These are phyloP conservation scores for Chauna torquata DNA, from an alignment of 2,113 vertebrate species.

Conservation along the genomic window DNA sequence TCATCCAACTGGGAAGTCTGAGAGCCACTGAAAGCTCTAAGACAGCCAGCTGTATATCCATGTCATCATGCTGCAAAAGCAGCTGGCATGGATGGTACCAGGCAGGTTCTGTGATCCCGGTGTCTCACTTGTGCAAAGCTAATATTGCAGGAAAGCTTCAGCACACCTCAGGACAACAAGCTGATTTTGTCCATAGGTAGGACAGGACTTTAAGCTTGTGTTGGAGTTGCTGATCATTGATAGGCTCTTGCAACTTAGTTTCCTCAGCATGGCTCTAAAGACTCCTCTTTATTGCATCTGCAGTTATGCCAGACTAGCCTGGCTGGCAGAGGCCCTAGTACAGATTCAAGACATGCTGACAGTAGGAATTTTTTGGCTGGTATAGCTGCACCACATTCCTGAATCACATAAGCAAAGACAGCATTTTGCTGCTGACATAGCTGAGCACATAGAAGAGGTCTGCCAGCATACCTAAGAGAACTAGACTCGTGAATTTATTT, in stretches of 20 bases:
- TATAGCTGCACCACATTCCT: neutral
- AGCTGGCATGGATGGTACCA: neutral
- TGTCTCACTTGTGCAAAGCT: rapidly evolving
- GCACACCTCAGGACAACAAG: neutral
- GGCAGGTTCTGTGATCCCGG: neutral
- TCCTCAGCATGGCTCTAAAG: neutral
- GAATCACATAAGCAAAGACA: neutral
- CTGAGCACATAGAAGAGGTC: neutral
- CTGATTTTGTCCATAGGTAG: neutral
- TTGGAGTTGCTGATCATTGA: rapidly evolving
- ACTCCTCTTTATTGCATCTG: neutral
- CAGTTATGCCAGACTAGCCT: neutral
- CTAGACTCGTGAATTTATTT: neutral
- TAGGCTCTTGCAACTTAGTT: neutral
- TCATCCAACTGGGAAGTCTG: neutral
- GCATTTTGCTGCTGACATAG: neutral
- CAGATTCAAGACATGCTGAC: neutral
- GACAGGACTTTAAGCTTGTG: rapidly evolving
- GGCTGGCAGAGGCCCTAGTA: neutral
- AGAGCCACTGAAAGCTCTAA: neutral
- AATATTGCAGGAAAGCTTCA: neutral
- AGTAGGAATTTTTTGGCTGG: neutral
- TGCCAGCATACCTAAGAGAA: neutral
- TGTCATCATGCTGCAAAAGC: rapidly evolving
- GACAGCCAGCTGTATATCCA: neutral